Conservation (phyloP, 2,113 vertebrate genomes). For the Falco punctatus region DNA sequence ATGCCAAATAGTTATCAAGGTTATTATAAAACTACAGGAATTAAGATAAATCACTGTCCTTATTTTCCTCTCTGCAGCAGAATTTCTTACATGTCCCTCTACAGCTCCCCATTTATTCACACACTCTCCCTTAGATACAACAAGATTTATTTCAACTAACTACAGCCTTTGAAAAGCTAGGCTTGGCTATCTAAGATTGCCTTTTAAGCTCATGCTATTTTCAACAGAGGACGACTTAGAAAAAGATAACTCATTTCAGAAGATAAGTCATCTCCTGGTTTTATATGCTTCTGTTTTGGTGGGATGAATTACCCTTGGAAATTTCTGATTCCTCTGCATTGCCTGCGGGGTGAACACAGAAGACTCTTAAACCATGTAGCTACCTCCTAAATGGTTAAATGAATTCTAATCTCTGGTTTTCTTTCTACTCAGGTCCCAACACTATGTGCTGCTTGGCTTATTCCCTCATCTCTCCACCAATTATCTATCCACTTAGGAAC, state of each 20-base stretch:
- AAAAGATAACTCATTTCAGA: background rate
- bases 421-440: background rate
- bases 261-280: background rate
- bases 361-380: background rate
- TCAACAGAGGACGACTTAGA: background rate
- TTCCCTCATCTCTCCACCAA: background rate
- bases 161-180: background rate
- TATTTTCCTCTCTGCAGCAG: background rate
- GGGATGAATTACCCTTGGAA: background rate
- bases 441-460: background rate
- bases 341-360: background rate
- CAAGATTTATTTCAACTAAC: background rate
- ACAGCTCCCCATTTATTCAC: background rate
- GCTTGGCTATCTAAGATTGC: background rate
- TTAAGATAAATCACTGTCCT: background rate
- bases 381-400: background rate
- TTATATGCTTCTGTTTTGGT: background rate
- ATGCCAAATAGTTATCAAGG: slow-evolving; percentile 12
- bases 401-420: background rate
- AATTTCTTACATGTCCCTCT: slow-evolving; percentile 3
- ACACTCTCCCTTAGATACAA: background rate
- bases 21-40: slow-evolving; percentile 22
- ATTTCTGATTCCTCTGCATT: background rate
- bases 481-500: background rate
- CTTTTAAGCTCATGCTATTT: background rate